Base-by-base conservation (phyloP, 2,888 invertebrate genomes). In the Lycaena phlaeas region DNA sequence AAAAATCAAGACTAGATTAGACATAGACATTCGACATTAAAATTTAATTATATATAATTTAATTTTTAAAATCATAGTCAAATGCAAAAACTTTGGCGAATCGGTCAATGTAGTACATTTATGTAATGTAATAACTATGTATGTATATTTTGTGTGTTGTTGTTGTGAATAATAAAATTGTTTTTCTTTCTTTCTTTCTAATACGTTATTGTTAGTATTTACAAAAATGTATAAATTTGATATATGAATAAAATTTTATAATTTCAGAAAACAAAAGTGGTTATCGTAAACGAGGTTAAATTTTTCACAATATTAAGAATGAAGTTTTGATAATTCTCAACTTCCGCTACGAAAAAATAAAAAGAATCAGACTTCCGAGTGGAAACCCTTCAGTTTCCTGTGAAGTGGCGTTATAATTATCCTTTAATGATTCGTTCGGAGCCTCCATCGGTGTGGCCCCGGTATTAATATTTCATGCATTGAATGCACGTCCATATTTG, bases 331-430 rank as follows among this genome's bases (percentile, higher is more conserved):
- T 69, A 70, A 68, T 64, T 57, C 52, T 55, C 60, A 49, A 57
- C 59, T 63, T 64, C 65, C 68, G 62, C 55, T 56, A 54, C 50
- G 52, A 49, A 52, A 53, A 56, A 64, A 64, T 59, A 61, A 66
- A 72, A 73, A 72, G 71, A 75, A 77, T 79, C 74, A 67, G 68
- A 81, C 76, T 78, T 75, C 72, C 73, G 70, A 71, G 73, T 61
- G 67, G 59, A 55, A 61, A 57, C 70, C 66, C 76, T 73, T 61
- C 67, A 70, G 74, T 51, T 67, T 69, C 66, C 66, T 61, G 68
- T 66, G 63, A 66, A 79, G 77, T 74, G 75, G 70, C 70, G 66
- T 68, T 67, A 77, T 78, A 81, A 81, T 82, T 79, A 71, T 77
- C 69, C 71, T 64, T 57, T 76, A 79, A 81, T 78, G 75, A 81